Percentiles rank a stretch among this genome's conserved stretches.
Evolutionary conservation across 2,888 invertebrate genomes (phyloP).

Genomic region (Drosophila cracens): DNA sequence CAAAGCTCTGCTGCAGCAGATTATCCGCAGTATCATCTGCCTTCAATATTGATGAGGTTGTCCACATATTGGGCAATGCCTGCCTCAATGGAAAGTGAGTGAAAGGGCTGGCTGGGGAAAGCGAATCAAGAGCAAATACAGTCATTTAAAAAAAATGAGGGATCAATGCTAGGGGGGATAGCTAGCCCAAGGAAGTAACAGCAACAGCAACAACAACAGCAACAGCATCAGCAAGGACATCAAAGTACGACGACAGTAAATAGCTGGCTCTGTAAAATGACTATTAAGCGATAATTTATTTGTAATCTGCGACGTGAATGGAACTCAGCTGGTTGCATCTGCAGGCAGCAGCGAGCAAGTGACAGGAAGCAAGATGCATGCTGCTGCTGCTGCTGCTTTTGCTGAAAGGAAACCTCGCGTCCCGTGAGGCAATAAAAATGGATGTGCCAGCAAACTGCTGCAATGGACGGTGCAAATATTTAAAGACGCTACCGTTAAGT

Average conservation of each 20-base stretch:
- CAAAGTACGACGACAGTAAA: constrained; percentile 16
- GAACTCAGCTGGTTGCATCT: constrained; percentile 46
- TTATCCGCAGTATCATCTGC: constrained; percentile 18
- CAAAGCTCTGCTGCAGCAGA: constrained; percentile 14
- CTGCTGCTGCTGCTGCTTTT: constrained; percentile 1
- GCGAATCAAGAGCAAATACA: constrained; percentile 24
- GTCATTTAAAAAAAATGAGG: constrained; percentile 47
- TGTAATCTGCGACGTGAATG: constrained; percentile 83
- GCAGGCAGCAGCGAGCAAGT: constrained; percentile 11
- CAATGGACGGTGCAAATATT: constrained; percentile 58
- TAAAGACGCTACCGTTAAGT: constrained; percentile 55
- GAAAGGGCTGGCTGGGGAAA: constrained; percentile 3
- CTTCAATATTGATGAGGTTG: constrained; percentile 37
- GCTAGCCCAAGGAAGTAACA: constrained; percentile 8
- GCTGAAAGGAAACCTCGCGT: constrained; percentile 53
- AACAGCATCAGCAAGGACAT: constrained; percentile 12
- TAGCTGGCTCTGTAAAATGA: constrained; percentile 62
- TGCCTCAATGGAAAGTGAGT: constrained; percentile 7
- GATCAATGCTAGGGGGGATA: constrained; percentile 40
- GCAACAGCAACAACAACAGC: constrained; percentile 25
- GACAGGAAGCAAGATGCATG: constrained; percentile 36
- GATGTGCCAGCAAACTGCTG: constrained; percentile 44
- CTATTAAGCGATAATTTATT: constrained; percentile 85
- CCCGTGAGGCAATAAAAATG: constrained; percentile 73
- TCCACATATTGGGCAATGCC: constrained; percentile 19